A percentile compares a stretch with the other conserved stretches of the same genome.
These are phyloP conservation scores for Kryphioiulus occultus DNA, from an alignment of 2,888 invertebrate species.

Conservation along the genomic window DNA sequence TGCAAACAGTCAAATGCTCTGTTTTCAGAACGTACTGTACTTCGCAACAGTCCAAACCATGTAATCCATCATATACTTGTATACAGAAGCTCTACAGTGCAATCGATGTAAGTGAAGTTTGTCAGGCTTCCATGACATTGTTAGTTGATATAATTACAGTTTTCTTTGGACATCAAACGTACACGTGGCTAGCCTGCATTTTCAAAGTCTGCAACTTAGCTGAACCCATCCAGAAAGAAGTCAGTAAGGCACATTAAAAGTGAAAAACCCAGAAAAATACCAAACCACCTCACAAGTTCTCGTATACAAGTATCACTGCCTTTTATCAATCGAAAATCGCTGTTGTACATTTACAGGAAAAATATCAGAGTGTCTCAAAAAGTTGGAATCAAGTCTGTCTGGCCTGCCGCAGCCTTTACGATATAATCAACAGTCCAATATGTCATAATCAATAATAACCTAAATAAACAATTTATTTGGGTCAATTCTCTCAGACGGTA, in stretches of 20 bases:
- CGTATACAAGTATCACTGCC: not conserved
- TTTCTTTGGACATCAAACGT: too few relatives aligned
- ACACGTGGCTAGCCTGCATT: not conserved
- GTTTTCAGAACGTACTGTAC: too few relatives aligned
- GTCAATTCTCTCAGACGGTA: constrained; percentile 25
- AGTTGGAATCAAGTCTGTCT: not conserved
- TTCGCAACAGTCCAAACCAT: too few relatives aligned
- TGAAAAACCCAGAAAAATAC: too few relatives aligned
- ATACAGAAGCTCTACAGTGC: too few relatives aligned
- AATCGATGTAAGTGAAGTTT: too few relatives aligned
- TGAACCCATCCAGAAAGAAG: not conserved
- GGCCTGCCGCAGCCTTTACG: not conserved
- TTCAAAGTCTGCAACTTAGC: not conserved
- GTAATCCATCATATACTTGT: too few relatives aligned
- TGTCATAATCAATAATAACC: not conserved
- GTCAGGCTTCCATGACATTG: too few relatives aligned
- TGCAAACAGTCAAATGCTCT: too few relatives aligned
- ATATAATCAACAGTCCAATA: not conserved
- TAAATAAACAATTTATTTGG: not conserved
- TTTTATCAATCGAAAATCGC: constrained; percentile 24
- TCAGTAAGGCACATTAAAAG: not conserved
- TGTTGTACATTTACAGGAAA: not conserved
- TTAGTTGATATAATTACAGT: too few relatives aligned
- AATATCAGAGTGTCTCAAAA: not conserved
- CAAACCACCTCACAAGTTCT: not conserved